phyloP scores from a whole-genome alignment of 2,888 invertebrate species.

The Protophormia terraenovae region DNA sequence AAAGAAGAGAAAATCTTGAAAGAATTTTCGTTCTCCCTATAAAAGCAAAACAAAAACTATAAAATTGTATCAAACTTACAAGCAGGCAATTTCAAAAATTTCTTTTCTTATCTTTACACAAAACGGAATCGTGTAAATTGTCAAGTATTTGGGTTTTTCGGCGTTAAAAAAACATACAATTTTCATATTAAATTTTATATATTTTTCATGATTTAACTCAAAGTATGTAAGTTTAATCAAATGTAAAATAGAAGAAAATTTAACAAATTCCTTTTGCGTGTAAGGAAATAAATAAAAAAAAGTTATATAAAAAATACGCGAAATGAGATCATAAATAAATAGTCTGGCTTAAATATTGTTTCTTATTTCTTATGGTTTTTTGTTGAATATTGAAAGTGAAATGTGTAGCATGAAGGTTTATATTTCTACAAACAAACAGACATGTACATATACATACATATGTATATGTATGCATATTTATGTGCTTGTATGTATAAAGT shows the following conservation, averaged over 20 bases:
- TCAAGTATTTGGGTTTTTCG: not conserved
- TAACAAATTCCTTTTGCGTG: slow-evolving; percentile 33
- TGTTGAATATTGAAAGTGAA: slow-evolving; percentile 8
- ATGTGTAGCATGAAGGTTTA: slow-evolving; percentile 1
- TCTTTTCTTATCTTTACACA: not conserved
- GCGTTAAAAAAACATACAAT: too few species aligned
- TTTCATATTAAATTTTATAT: slow-evolving; percentile 28
- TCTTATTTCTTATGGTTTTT: not conserved
- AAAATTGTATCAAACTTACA: not conserved
- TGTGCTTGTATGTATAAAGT: not conserved
- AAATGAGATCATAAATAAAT: slow-evolving; percentile 38
- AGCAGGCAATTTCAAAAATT: not conserved
- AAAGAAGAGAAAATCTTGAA: not conserved
- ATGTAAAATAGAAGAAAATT: slow-evolving; percentile 17
- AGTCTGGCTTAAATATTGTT: slow-evolving; percentile 1
- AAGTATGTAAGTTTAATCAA: slow-evolving; percentile 17
- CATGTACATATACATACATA: not conserved
- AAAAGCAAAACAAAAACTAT: not conserved
- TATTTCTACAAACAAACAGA: not conserved
- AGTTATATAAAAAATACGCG: not conserved
- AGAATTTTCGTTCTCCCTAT: slow-evolving; percentile 66
- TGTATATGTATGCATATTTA: not conserved
- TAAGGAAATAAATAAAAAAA: not conserved
- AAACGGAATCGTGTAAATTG: not conserved
- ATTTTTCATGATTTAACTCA: not conserved